Evolutionary conservation across 2,797 vertebrate genomes (phyloP), one percentile per base, ranked within the genome.

Genomic region (Dermochelys coriacea): DNA sequence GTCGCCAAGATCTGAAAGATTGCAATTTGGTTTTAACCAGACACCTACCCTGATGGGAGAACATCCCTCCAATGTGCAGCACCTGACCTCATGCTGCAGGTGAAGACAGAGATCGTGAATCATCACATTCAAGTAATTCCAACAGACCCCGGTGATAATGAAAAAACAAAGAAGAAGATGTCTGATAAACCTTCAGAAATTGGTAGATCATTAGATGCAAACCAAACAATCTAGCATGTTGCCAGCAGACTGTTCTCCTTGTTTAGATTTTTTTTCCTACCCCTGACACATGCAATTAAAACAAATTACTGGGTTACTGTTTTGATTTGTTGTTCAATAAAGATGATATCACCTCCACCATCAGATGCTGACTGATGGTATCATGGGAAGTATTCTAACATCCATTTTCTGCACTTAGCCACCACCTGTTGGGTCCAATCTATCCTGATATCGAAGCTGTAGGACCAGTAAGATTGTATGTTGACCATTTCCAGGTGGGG

Each of bases 251-350:
- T 78, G 89, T 23, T 86, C 57, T 84, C 68, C 92, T 85, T 84
- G 94, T 94, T 94, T 96, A 94, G 94, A 86, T 94, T 91, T 89
- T 45, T 93, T 93, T 50, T 64, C 91, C 95, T 81, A 82, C 88
- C 86, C 91, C 0, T 37, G 1, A 89, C 54, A 87, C 57, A 83
- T 15, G 21, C 93, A 97, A 96, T 96, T 97, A 97, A 93, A 96
- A 95, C 91, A 95, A 95, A 97, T 95, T 95, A 94, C 93, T 95
- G 47, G 93, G 96, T 95, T 96, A 87, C 90, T 91, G 51, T 54
- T 91, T 91, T 94, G 87, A 97, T 96, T 95, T 88, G 92, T 84
- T 49, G 85, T 91, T 93, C 85, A 93, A 80, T 89, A 83, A 78
- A 27, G 29, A 45, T 87, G 88, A 94, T 97, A 96, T 78, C 91